These are phyloP conservation scores for Cydia amplana DNA, from an alignment of 1,140 invertebrate species.

Conservation along the genomic window DNA sequence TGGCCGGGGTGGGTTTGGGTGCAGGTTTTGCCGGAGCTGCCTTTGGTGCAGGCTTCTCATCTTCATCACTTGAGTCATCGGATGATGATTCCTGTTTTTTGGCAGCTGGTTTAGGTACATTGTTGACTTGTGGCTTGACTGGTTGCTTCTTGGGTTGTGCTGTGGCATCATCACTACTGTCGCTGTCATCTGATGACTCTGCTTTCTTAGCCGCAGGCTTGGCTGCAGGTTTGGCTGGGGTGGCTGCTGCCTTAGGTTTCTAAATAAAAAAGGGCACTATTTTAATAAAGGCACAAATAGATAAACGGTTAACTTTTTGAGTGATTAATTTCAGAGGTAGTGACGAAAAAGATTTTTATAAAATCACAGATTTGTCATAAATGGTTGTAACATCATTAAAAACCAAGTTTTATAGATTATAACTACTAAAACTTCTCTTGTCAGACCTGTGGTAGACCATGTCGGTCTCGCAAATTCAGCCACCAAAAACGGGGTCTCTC, in stretches of 20 bases:
- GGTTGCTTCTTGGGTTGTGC: slow-evolving; percentile 59
- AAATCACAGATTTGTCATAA: slow-evolving; percentile 60
- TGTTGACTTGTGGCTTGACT: slow-evolving; percentile 49
- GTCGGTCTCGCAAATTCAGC: too few species aligned
- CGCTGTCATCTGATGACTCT: slow-evolving; percentile 60
- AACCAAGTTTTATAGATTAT: neutral
- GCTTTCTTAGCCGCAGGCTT: slow-evolving; percentile 46
- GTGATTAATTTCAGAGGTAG: slow-evolving; percentile 65
- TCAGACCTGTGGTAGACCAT: too few species aligned
- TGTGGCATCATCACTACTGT: slow-evolving; percentile 64
- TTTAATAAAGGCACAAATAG: neutral
- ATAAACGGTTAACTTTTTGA: slow-evolving; percentile 32
- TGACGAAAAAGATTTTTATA: slow-evolving; percentile 60
- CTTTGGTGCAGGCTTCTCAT: slow-evolving; percentile 38
- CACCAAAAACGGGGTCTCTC: too few species aligned
- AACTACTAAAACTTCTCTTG: too few species aligned
- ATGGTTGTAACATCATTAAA: slow-evolving; percentile 56
- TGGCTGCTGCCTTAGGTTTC: slow-evolving; percentile 36
- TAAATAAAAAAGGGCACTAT: neutral
- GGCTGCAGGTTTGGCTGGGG: slow-evolving; percentile 38
- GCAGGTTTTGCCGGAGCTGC: slow-evolving; percentile 32
- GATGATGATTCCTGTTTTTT: slow-evolving; percentile 57
- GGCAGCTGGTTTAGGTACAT: slow-evolving; percentile 41
- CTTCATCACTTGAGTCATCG: slow-evolving; percentile 50
- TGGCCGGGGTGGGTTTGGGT: slow-evolving; percentile 29